Percentiles rank a stretch among this genome's conserved stretches.
Evolutionary conservation across 1,140 invertebrate species (phyloP).

Genomic region (Goniozus legneri): DNA sequence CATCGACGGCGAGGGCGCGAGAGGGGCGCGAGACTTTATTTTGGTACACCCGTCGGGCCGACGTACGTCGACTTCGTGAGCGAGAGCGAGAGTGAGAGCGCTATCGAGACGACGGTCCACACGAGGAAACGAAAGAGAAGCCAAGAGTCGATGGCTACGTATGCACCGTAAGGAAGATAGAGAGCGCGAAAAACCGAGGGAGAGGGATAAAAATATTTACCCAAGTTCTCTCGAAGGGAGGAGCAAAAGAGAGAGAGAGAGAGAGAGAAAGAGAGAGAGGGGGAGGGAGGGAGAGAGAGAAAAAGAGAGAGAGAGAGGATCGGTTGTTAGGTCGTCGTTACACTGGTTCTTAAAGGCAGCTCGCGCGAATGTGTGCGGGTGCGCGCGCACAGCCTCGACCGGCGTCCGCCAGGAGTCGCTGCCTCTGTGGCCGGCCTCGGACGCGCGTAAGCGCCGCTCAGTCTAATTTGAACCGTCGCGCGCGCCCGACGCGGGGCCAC

Average conservation of each 20-base stretch:
- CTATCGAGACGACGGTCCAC: background rate
- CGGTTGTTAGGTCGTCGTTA: constrained; percentile 38
- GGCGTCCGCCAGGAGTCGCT: constrained; percentile 51
- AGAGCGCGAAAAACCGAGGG: background rate
- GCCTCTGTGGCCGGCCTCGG: constrained; percentile 49
- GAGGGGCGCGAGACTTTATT: too few species aligned
- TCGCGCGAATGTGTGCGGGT: constrained; percentile 14
- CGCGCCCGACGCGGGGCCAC: constrained; percentile 44
- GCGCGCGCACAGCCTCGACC: constrained; percentile 51
- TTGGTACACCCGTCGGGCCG: constrained; percentile 14
- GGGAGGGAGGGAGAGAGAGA: constrained; percentile 9
- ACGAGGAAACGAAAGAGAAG: too few species aligned
- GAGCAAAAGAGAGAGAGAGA: background rate
- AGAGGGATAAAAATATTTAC: too few species aligned
- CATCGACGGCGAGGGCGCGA: too few species aligned
- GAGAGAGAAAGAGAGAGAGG: constrained; percentile 4
- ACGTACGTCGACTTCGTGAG: constrained; percentile 13
- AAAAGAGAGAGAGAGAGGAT: constrained; percentile 34
- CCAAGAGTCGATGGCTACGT: too few species aligned
- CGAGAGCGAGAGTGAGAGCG: background rate
- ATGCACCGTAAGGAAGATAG: background rate
- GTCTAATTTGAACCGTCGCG: constrained; percentile 57
- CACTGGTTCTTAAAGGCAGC: constrained; percentile 35
- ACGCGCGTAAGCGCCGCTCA: constrained; percentile 47
- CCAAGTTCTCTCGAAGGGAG: too few species aligned